Evolutionary conservation across 2,888 invertebrate genomes (phyloP).

Genomic region (Pterobdella sp.): DNA sequence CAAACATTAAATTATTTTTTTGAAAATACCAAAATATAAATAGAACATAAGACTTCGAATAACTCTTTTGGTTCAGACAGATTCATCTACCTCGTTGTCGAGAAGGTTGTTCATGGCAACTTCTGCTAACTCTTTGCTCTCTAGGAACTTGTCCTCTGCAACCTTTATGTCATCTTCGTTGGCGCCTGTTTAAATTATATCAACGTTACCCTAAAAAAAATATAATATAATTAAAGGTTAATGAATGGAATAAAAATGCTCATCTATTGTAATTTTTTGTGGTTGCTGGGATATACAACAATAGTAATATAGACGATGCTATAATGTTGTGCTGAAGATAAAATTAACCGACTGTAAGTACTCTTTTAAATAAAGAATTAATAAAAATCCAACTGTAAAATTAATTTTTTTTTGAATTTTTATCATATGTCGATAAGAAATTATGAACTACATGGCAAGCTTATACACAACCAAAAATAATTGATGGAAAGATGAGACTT

Average conservation of each 20-base stretch:
- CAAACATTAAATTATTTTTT: too few species aligned
- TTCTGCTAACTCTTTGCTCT: conserved; percentile 90
- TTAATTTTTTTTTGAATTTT: too few species aligned
- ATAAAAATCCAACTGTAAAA: too few species aligned
- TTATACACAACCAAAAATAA: too few species aligned
- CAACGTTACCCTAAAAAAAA: neutral
- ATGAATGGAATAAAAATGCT: neutral
- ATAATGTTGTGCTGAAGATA: too few species aligned
- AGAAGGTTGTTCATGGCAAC: conserved; percentile 98
- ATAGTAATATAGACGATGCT: neutral
- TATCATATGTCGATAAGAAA: too few species aligned
- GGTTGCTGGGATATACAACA: neutral
- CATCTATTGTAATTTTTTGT: neutral
- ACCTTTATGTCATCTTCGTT: conserved; percentile 87
- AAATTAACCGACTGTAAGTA: too few species aligned
- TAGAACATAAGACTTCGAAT: neutral
- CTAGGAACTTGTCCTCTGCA: conserved; percentile 98
- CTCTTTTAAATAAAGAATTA: too few species aligned
- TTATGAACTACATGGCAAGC: too few species aligned
- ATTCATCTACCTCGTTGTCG: conserved; percentile 82
- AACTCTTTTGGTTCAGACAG: neutral
- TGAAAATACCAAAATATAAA: neutral
- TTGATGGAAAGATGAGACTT: too few species aligned
- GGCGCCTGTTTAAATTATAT: conserved; percentile 16
- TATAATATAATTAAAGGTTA: neutral